phyloP scores from a whole-genome alignment of 2,797 vertebrate species.

The Acanthiza pusilla region DNA sequence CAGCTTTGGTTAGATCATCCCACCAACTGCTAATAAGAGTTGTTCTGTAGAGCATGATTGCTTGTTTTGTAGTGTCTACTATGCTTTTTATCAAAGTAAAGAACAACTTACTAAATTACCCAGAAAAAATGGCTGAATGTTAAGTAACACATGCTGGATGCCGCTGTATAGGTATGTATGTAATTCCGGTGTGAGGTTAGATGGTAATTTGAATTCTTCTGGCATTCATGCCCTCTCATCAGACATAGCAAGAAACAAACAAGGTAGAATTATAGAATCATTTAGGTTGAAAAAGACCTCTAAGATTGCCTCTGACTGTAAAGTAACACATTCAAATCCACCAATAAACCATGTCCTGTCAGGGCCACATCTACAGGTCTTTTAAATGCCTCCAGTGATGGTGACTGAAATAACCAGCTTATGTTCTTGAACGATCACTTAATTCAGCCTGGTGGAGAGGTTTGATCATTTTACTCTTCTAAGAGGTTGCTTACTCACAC shows the following conservation, averaged over 20 bases:
- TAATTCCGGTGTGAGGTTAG: background rate
- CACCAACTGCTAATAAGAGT: background rate
- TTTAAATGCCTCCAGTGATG: background rate
- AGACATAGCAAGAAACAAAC: background rate
- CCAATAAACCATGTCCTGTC: background rate
- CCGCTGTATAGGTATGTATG: background rate
- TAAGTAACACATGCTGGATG: background rate
- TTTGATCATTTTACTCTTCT: rapidly evolving
- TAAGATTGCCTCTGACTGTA: background rate
- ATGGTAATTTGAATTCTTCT: background rate
- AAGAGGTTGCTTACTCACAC: background rate
- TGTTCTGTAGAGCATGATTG: background rate
- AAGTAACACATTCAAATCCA: background rate
- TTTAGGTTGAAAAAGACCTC: background rate
- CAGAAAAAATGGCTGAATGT: background rate
- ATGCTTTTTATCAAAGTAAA: background rate
- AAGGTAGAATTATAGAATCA: background rate
- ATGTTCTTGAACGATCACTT: background rate
- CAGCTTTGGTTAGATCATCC: background rate
- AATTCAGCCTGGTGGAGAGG: background rate
- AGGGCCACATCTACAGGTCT: background rate
- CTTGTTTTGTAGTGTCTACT: background rate
- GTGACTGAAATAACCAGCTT: background rate
- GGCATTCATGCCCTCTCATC: background rate
- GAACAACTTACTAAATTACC: background rate